Percentiles rank a stretch among this genome's conserved stretches.
phyloP scores from a whole-genome alignment of 2,797 vertebrate genomes.

The Phyllotis vaccarum region DNA sequence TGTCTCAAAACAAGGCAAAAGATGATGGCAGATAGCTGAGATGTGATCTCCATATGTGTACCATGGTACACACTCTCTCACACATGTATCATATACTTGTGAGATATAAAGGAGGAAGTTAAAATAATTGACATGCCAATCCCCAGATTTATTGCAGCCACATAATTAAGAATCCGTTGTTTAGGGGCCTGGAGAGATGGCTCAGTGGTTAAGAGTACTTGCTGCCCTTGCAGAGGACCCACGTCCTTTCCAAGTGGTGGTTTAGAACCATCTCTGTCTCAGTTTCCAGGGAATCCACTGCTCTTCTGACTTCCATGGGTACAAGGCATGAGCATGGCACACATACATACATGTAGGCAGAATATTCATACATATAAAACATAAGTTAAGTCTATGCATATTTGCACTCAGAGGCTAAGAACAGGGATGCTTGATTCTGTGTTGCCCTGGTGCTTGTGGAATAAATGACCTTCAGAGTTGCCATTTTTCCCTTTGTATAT shows the following conservation, averaged over 20 bases:
- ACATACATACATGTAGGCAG: neutral
- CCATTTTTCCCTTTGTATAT: neutral
- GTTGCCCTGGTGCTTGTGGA: neutral
- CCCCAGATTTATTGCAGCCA: neutral
- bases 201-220: neutral
- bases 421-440: rapidly evolving
- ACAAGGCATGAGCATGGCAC: neutral
- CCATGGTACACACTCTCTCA: neutral
- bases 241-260: no score
- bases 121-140: neutral
- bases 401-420: neutral
- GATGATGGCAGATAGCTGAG: neutral
- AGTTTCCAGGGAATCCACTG: neutral
- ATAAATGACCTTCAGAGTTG: neutral
- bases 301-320: neutral
- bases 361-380: neutral
- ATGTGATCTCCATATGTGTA: neutral
- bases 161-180: neutral
- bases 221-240: neutral
- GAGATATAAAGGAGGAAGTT: neutral
- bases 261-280: neutral
- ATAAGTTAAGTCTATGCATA: neutral
- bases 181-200: neutral
- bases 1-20: no score
- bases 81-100: neutral